Conservation (phyloP, 2,888 invertebrate species). For the Drosophila algonquin region DNA sequence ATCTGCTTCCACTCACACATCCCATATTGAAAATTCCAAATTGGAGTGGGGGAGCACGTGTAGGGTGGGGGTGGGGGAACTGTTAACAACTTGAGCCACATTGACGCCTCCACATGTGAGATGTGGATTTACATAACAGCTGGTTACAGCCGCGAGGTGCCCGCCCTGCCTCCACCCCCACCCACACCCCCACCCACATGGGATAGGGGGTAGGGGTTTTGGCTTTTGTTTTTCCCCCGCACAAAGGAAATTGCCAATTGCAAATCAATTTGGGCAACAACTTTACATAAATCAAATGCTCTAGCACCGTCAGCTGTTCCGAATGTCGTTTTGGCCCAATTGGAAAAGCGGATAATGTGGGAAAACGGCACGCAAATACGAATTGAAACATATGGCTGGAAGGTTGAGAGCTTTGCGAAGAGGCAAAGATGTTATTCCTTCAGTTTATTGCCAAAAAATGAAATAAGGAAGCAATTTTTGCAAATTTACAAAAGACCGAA, state of each 20-base stretch:
- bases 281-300: conserved; percentile 70
- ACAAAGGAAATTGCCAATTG: conserved; percentile 56
- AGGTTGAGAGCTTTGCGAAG: background rate
- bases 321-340: conserved; percentile 63
- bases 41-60: conserved; percentile 12
- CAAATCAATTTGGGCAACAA: conserved; percentile 72
- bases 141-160: background rate
- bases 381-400: conserved; percentile 25
- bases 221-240: conserved; percentile 21
- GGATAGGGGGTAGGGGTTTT: conserved; percentile 12
- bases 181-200: background rate
- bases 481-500: conserved; percentile 70
- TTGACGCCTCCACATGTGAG: conserved; percentile 48
- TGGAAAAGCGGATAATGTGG: conserved; percentile 23
- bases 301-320: conserved; percentile 63
- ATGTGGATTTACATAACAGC: conserved; percentile 51
- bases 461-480: conserved; percentile 78
- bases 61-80: conserved; percentile 5
- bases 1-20: conserved; percentile 17
- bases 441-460: conserved; percentile 70
- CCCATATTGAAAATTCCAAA: conserved; percentile 37
- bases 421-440: conserved; percentile 27
- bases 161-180: background rate
- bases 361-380: conserved; percentile 1
- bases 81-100: conserved; percentile 50